Base-by-base conservation (phyloP, 1,140 invertebrate genomes). In the Palaemon carinicauda region DNA sequence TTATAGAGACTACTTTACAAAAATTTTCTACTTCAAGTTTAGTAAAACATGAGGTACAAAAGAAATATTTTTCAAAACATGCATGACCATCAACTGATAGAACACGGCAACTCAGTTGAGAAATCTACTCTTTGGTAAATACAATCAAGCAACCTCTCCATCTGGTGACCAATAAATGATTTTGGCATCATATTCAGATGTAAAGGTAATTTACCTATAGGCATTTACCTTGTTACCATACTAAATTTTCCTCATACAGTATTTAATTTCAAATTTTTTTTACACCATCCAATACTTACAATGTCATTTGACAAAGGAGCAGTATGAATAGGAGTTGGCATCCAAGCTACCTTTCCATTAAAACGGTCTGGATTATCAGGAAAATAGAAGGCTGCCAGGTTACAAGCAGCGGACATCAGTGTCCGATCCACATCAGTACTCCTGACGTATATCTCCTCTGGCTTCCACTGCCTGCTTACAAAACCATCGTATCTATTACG, bases 351-450 rank as follows among this genome's bases (percentile, higher is more conserved):
- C 19, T 84, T 77, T 14, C 50, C 31, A 54, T 84, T 73, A 60
- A 82, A 88, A 3, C 51, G 10, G 12, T 33, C n/a, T 0, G 53
- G n/a, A 3, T 52, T 21, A 24, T 82, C 29, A 15, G 82, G 87
- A 14, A 50, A 74, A 50, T 88, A 88, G 52, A 88, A 81, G 4
- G 75, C 82, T 17, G 87, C 87, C n/a, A 88, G 77, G 77, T 88
- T 88, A 54, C 60, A 80, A 19, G 79, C 52, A 1, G 92, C 92
- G 86, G 91, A 92, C 92, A 93, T 92, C 53, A 93, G 81, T 69
- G 92, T 92, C 19, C 92, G 73, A 80, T 92, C 90, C 9, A 90
- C 90, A 84, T 91, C 90, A 31, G 92, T 92, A 60, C 91, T 91
- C 17, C 90, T 88, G 1, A 92, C 88, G 17, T 75, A 53, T 21